Percentiles rank a stretch among this genome's conserved stretches.
phyloP scores from a whole-genome alignment of 2,797 vertebrate species.

The Rhodeus uyekii region DNA sequence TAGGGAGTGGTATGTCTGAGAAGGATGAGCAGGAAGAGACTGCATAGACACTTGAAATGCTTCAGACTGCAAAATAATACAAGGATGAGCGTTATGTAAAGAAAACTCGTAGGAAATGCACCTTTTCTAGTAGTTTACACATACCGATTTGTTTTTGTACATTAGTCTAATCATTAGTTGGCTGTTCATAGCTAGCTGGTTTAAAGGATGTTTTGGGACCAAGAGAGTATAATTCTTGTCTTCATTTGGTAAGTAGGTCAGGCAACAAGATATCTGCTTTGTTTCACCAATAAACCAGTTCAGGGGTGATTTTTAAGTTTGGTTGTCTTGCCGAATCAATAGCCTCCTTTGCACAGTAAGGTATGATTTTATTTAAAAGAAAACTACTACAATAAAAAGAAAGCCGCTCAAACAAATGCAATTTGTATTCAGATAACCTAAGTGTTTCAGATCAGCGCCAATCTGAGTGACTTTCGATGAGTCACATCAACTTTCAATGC shows the following conservation, averaged over 20 bases:
- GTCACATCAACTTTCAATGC: constrained; percentile 51
- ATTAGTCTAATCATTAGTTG: constrained; percentile 28
- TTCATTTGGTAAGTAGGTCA: constrained; percentile 6
- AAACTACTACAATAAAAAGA: neutral
- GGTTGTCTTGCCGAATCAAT: constrained; percentile 35
- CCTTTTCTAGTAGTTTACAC: constrained; percentile 51
- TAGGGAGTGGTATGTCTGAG: constrained; percentile 95
- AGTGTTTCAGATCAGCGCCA: constrained; percentile 28
- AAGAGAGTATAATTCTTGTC: constrained; percentile 19
- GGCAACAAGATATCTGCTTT: constrained; percentile 1
- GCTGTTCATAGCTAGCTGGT: constrained; percentile 30
- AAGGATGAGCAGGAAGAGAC: constrained; percentile 41
- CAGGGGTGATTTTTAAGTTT: constrained; percentile 15
- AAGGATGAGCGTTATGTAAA: constrained; percentile 39
- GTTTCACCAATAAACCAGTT: constrained; percentile 19
- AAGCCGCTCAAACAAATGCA: neutral
- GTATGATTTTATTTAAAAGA: constrained; percentile 8
- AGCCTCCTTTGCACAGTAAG: neutral
- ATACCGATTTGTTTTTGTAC: constrained; percentile 34
- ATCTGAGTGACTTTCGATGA: constrained; percentile 32
- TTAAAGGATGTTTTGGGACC: constrained; percentile 44
- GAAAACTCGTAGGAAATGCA: constrained; percentile 44
- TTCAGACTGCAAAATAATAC: constrained; percentile 46
- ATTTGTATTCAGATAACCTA: constrained; percentile 27
- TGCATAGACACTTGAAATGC: constrained; percentile 29